These are phyloP conservation scores for Morinoia aosen DNA, from an alignment of 2,888 invertebrate genomes.

Conservation along the genomic window DNA sequence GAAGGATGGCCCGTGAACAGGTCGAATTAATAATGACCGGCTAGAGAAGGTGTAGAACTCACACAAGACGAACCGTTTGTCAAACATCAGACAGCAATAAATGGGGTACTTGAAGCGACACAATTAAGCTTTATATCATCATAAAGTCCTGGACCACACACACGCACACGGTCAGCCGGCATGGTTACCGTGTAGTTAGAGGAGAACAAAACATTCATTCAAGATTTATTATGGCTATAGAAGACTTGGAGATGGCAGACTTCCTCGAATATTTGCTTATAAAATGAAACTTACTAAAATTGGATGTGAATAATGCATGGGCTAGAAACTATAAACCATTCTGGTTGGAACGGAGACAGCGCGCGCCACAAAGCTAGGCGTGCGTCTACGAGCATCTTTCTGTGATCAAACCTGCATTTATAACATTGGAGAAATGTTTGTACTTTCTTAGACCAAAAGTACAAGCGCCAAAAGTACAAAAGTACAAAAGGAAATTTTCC, in stretches of 20 bases:
- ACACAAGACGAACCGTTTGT: background rate
- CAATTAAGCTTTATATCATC: slow-evolving; percentile 17
- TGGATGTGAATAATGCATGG: background rate
- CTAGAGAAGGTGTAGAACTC: slow-evolving; percentile 2
- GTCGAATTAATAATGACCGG: slow-evolving; percentile 1
- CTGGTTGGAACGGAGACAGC: background rate
- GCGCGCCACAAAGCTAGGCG: no score
- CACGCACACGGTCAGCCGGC: background rate
- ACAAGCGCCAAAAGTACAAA: no score
- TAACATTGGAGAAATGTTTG: no score
- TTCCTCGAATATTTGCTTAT: background rate
- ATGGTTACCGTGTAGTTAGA: background rate
- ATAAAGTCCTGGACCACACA: background rate
- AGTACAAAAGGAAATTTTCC: background rate
- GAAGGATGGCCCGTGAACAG: slow-evolving; percentile 2
- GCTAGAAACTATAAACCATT: background rate
- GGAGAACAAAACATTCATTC: background rate
- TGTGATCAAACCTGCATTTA: no score
- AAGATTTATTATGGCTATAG: background rate
- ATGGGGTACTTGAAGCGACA: slow-evolving; percentile 9
- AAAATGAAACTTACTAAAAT: background rate
- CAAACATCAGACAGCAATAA: background rate
- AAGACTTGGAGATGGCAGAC: background rate
- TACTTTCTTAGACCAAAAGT: background rate
- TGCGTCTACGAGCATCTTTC: no score